Evolutionary conservation across 2,797 vertebrate genomes (phyloP), one percentile per base, ranked within the genome.

Genomic region (Etheostoma perlongum): DNA sequence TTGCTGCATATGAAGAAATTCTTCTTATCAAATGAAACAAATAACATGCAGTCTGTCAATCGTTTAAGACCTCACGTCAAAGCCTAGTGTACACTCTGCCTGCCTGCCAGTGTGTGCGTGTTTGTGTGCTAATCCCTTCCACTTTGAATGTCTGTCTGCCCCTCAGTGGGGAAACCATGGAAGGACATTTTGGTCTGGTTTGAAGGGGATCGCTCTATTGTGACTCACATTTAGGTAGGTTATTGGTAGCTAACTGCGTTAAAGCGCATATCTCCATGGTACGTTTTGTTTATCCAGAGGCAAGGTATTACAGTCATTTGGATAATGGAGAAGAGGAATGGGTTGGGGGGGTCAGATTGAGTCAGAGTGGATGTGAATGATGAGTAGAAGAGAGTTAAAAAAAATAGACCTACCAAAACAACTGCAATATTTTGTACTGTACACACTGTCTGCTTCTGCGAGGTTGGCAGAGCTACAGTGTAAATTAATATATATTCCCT

Each of bases 151-250:
- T 74, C 78, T 79, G 86, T 85, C 93, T 94, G 94, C 94, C 94
- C 90, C 91, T 87, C 89, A 82, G 94, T 94, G 94, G 94, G 84
- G 87, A 91, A 93, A 91, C 53, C 40, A 49, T 64, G 91, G 73
- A 92, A 94, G 68, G 82, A 90, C 94, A 93, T 88, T 89, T 90
- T 93, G 93, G 55, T 94, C 93, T 89, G 81, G 67, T 92, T 94
- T 88, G 65, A 78, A 83, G 66, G 67, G 64, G 67, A 52, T 42
- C 1, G 36, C 58, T 86, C 78, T 79, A 88, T 87, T 78, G 62
- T 93, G 92, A 91, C 91, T 92, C 88, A 90, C 87, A 93, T 94
- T 93, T 89, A 87, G 91, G 82, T 85, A 81, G 89, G 89, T 91
- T 92, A 88, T 73, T 72, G 79, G 78, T 71, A 64, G 86, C 82